These are phyloP conservation scores for Drosophila melanosoma DNA, from an alignment of 2,888 invertebrate genomes.

Conservation along the genomic window DNA sequence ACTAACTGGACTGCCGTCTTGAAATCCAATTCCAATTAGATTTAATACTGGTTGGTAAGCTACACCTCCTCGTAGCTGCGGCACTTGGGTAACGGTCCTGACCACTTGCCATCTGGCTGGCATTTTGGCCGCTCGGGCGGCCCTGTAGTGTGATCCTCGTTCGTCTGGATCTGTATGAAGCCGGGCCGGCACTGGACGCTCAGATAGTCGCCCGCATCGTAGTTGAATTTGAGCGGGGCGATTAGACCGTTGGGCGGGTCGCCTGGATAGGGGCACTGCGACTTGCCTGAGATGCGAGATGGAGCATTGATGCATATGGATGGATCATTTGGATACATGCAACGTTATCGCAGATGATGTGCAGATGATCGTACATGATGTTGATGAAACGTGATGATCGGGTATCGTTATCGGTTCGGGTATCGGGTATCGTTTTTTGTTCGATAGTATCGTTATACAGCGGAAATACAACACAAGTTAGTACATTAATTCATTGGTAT, in stretches of 20 bases:
- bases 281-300: conserved; percentile 87
- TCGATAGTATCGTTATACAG: conserved; percentile 55
- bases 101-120: conserved; percentile 89
- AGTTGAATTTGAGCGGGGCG: conserved; percentile 90
- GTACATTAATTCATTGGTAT: conserved; percentile 66
- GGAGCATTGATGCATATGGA: conserved; percentile 48
- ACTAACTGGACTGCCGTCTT: conserved; percentile 1
- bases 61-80: conserved; percentile 88
- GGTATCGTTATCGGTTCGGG: conserved; percentile 24
- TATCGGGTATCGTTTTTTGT: conserved; percentile 27
- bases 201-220: conserved; percentile 90
- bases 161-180: conserved; percentile 86
- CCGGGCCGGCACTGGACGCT: conserved; percentile 90
- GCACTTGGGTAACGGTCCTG: conserved; percentile 88
- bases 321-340: conserved; percentile 49
- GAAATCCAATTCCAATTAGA: conserved; percentile 5
- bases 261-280: conserved; percentile 90
- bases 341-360: conserved; percentile 35
- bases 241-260: conserved; percentile 90
- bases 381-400: conserved; percentile 54
- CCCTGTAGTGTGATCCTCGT: conserved; percentile 83
- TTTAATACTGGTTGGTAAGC: conserved; percentile 47
- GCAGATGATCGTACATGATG: conserved; percentile 41
- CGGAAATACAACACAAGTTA: conserved; percentile 77
- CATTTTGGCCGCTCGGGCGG: conserved; percentile 88